Base-by-base conservation (phyloP, 2,888 invertebrate species). In the Chirona hameri region DNA sequence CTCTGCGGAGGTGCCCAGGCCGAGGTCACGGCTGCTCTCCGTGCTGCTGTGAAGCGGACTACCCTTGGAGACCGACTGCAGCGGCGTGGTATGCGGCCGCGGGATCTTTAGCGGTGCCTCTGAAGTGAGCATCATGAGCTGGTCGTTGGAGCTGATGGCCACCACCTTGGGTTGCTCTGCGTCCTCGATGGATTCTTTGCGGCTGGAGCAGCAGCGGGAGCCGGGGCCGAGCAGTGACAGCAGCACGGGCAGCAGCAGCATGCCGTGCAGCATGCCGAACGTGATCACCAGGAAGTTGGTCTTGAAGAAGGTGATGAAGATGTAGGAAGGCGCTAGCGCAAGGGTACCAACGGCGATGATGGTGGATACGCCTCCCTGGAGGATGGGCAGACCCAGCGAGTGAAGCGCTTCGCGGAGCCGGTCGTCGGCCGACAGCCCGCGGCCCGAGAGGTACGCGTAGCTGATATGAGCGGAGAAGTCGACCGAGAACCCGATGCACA, bases 401-500 rank as follows among this genome's bases (percentile, higher is more conserved):
- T 88, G 88, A 18, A 89, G 86, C 24, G 89, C 88, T 69, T 87
- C 87, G 80, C 87, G 85, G 82, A 89, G 84, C 14, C 85, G 80
- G 29, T 85, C 85, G 21, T 84, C 85, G 5, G 85, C 84, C 4
- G 72, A 48, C 52, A 31, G 27, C 14, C 57, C 82, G 48, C 86
- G 86, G 24, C 88, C 86, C 1, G 88, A 87, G 24, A 89, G 86
- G 84, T 88, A 89, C 0, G 89, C 89, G 84, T 89, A 89, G 15
- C 88, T 87, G 60, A 89, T 88, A 84, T 89, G 89, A 9, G 89
- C 89, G 2, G 89, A 89, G 84, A 97, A 98, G 87, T 98, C 97
- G 0, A 97, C 96, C 18, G 96, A 96, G 89, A 97, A 97, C 82
- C 97, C 97, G 84, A 97, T 96, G 88, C 97, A 97, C 97, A 98